Percentiles rank a stretch among this genome's conserved stretches.
These are phyloP conservation scores for Rafetus swinhoei DNA, from an alignment of 2,113 vertebrate genomes.

Conservation along the genomic window DNA sequence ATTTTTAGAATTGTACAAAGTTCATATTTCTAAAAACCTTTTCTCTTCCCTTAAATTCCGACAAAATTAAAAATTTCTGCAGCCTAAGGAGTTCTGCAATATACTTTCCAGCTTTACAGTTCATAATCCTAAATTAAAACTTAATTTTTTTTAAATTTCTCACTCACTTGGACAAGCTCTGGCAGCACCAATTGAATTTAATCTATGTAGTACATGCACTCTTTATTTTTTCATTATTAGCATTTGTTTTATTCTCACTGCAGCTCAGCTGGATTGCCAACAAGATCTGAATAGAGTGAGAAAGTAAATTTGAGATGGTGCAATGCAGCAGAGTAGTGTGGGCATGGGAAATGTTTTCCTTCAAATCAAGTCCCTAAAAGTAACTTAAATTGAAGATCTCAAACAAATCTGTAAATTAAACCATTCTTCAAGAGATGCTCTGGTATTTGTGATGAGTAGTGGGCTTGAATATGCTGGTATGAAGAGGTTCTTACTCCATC, in stretches of 20 bases:
- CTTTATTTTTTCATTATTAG: background rate
- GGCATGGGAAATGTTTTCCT: background rate
- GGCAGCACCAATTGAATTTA: background rate
- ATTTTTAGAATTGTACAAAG: too few species aligned
- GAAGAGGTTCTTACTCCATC: background rate
- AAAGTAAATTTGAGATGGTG: background rate
- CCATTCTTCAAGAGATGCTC: background rate
- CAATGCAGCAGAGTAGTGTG: background rate
- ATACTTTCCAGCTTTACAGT: too few species aligned
- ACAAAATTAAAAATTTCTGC: too few species aligned
- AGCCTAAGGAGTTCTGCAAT: too few species aligned
- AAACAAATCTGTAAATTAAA: background rate
- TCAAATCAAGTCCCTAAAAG: background rate
- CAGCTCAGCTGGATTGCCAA: background rate
- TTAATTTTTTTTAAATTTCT: background rate
- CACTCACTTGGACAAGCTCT: background rate
- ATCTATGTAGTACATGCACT: background rate
- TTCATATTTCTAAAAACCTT: background rate
- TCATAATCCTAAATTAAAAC: too few species aligned
- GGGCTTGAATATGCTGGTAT: background rate
- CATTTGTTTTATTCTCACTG: slow-evolving; percentile 10
- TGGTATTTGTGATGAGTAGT: background rate
- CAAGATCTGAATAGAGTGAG: background rate
- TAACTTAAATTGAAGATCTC: background rate
- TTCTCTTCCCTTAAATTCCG: background rate